Evolutionary conservation across 30 jellyfish, hydroid and myxozoan species (phyloP).

Genomic region (Pelagia noctiluca): DNA sequence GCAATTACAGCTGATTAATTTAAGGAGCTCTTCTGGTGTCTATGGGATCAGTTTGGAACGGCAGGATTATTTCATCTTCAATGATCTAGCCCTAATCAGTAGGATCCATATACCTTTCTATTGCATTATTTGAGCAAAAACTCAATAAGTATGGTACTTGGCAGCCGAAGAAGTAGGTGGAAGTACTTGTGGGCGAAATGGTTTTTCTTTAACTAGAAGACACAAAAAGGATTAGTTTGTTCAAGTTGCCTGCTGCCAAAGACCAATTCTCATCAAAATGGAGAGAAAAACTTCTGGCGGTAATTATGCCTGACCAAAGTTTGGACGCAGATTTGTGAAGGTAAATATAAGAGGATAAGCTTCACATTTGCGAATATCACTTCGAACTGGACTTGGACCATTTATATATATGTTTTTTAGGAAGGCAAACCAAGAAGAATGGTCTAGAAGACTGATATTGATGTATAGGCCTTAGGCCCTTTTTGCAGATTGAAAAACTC

Average conservation of each 20-base stretch:
- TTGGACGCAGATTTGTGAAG: no score
- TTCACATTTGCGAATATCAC: conserved; percentile 8
- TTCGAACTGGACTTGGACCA: conserved; percentile 20
- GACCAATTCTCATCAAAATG: neutral
- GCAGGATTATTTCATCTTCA: conserved; percentile 38
- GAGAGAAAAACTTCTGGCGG: neutral
- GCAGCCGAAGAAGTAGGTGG: conserved; percentile 82
- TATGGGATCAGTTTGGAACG: conserved; percentile 61
- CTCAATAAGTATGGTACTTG: conserved; percentile 54
- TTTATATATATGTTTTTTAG: conserved; percentile 4
- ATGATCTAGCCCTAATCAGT: conserved; percentile 67
- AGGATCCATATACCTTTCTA: conserved; percentile 67
- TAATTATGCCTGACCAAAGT: no score
- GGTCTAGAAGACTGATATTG: no score
- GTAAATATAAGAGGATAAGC: neutral
- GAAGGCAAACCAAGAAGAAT: no score
- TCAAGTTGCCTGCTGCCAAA: conserved; percentile 5
- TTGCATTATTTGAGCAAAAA: conserved; percentile 49
- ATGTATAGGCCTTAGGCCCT: no score
- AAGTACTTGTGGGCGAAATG: conserved; percentile 63
- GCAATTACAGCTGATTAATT: conserved; percentile 66
- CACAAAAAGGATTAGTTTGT: neutral
- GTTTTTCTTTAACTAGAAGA: neutral
- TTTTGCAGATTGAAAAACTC: no score
- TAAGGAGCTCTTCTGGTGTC: conserved; percentile 80